A percentile compares a stretch with the other conserved stretches of the same genome.
Conservation (phyloP, 2,888 invertebrate species). For the Tupiocoris notatus region DNA sequence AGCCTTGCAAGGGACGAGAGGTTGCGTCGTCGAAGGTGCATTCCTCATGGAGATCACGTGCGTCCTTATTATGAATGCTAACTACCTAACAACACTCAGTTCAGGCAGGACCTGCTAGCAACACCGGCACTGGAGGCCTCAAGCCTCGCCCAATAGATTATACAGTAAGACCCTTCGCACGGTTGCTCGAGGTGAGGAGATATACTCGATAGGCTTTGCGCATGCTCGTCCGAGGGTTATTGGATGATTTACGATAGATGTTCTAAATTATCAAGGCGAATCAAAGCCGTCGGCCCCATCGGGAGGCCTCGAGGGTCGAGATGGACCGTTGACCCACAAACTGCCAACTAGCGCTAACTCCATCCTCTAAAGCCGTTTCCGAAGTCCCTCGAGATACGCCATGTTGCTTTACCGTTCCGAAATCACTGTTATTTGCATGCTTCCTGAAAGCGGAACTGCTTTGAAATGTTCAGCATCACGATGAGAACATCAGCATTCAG, state of each 20-base stretch:
- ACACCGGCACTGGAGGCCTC: neutral
- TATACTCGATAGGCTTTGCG: neutral
- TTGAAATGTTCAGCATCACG: neutral
- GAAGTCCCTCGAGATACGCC: neutral
- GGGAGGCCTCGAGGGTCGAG: neutral
- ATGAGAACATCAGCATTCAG: neutral
- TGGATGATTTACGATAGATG: conserved; percentile 27
- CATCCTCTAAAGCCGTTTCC: neutral
- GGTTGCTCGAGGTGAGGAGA: neutral
- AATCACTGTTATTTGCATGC: neutral
- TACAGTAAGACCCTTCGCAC: conserved; percentile 4
- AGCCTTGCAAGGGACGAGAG: neutral
- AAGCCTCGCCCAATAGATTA: conserved; percentile 35
- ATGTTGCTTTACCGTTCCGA: neutral
- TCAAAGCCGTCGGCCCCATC: conserved; percentile 6
- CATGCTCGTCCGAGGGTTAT: neutral
- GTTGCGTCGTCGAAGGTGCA: neutral
- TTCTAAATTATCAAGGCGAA: conserved; percentile 24
- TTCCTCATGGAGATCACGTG: conserved; percentile 39
- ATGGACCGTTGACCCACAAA: neutral
- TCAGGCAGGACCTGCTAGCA: neutral
- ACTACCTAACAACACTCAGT: conserved; percentile 39
- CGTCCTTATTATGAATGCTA: conserved; percentile 39
- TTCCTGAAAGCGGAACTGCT: neutral
- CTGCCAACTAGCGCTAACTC: neutral